Percentiles rank a stretch among this genome's conserved stretches.
Conservation (phyloP, 2,797 vertebrate genomes). For the Falco peregrinus region DNA sequence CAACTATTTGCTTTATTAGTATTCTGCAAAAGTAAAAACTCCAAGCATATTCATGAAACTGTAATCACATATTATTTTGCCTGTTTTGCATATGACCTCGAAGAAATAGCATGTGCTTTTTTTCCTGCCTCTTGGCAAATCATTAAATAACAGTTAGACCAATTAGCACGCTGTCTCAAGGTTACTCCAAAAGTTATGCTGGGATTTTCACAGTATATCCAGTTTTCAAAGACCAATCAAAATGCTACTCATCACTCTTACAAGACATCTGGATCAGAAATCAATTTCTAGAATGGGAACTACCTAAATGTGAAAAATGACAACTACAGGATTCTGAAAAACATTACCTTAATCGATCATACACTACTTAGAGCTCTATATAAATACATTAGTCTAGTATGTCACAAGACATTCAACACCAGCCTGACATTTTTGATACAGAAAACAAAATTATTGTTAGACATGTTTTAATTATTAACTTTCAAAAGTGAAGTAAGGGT, state of each 20-base stretch:
- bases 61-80: background rate
- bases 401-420: background rate
- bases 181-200: background rate
- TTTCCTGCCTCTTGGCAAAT: background rate
- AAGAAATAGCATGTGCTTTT: background rate
- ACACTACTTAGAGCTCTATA: background rate
- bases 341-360: background rate
- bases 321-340: background rate
- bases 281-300: background rate
- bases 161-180: rapidly evolving
- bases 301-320: background rate
- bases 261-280: background rate
- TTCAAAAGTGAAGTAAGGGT: background rate
- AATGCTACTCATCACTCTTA: background rate
- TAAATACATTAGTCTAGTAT: background rate
- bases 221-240: background rate
- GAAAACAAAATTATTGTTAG: background rate
- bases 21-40: background rate
- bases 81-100: background rate
- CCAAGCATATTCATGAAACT: background rate
- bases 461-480: background rate
- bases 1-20: background rate
- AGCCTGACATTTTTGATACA: background rate
- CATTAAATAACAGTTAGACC: background rate
- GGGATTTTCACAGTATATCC: background rate